Conservation (phyloP, 2,888 invertebrate genomes). For the Cylindroiulus punctatus region DNA sequence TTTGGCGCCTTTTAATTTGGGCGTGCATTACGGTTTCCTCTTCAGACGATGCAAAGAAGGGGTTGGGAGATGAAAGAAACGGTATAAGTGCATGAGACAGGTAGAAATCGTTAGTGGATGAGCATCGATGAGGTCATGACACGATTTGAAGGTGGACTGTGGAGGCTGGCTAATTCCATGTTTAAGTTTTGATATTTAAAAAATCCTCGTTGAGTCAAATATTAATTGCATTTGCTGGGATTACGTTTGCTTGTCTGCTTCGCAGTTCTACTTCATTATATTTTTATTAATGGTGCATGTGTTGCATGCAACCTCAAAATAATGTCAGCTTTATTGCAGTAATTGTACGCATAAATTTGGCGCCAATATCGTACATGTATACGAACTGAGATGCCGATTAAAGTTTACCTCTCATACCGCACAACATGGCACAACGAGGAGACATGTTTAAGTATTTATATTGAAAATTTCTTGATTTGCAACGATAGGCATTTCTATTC, state of each 20-base stretch:
- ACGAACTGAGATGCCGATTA: neutral
- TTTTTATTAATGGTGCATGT: slow-evolving; percentile 21
- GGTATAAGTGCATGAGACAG: neutral
- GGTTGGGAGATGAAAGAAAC: neutral
- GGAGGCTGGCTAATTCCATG: neutral
- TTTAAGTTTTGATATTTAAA: neutral
- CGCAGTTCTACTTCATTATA: neutral
- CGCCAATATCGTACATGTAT: neutral
- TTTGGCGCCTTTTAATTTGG: slow-evolving; percentile 9
- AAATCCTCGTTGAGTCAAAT: neutral
- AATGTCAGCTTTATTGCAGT: neutral
- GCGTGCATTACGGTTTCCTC: neutral
- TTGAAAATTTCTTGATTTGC: no score
- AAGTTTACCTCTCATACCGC: neutral
- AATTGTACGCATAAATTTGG: slow-evolving; percentile 15
- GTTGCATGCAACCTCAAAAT: slow-evolving; percentile 29
- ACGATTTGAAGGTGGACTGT: neutral
- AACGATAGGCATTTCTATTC: no score
- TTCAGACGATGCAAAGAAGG: neutral
- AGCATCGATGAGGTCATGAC: neutral
- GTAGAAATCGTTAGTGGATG: neutral
- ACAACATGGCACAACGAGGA: neutral
- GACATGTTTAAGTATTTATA: no score
- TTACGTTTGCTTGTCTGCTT: neutral
- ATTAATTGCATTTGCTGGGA: slow-evolving; percentile 10